Evolutionary conservation across 2,113 vertebrate genomes (phyloP).

Genomic region (Corythaixoides concolor): DNA sequence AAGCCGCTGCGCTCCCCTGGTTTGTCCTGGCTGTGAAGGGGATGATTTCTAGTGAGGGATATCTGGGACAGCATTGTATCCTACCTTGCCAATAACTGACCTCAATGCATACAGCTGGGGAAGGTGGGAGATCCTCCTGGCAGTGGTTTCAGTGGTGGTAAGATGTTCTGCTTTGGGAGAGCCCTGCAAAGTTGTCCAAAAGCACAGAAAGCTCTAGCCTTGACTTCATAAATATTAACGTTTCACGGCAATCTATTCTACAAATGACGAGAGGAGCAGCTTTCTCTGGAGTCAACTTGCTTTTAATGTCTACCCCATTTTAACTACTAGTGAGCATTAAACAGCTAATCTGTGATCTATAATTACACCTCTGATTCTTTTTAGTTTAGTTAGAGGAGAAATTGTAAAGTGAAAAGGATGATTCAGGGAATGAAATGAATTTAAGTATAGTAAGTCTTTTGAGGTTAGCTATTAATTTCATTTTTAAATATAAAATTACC

Average conservation of each 20-base stretch:
- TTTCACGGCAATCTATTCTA: not conserved
- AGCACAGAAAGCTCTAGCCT: not conserved
- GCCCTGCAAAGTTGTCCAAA: not conserved
- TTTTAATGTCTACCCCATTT: not conserved
- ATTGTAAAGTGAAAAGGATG: slow-evolving; percentile 32
- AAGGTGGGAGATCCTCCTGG: not conserved
- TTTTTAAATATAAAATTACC: slow-evolving; percentile 63
- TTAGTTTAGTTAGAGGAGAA: slow-evolving; percentile 45
- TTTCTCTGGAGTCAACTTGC: not conserved
- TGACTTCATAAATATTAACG: not conserved
- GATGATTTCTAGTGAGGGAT: not conserved
- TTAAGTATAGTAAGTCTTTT: slow-evolving; percentile 57
- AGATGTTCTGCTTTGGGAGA: not conserved
- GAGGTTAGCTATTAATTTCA: slow-evolving; percentile 72
- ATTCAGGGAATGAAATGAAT: slow-evolving; percentile 59
- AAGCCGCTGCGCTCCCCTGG: not conserved
- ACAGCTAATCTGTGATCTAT: slow-evolving; percentile 29
- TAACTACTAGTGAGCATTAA: slow-evolving; percentile 5
- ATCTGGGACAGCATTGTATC: not conserved
- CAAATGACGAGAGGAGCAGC: not conserved
- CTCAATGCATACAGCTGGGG: no score
- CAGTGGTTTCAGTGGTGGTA: not conserved
- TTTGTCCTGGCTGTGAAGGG: not conserved
- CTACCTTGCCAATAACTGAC: not conserved
- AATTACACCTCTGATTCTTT: slow-evolving; percentile 47